Evolutionary conservation across 2,797 vertebrate genomes (phyloP).

Genomic region (Sus cebifrons): DNA sequence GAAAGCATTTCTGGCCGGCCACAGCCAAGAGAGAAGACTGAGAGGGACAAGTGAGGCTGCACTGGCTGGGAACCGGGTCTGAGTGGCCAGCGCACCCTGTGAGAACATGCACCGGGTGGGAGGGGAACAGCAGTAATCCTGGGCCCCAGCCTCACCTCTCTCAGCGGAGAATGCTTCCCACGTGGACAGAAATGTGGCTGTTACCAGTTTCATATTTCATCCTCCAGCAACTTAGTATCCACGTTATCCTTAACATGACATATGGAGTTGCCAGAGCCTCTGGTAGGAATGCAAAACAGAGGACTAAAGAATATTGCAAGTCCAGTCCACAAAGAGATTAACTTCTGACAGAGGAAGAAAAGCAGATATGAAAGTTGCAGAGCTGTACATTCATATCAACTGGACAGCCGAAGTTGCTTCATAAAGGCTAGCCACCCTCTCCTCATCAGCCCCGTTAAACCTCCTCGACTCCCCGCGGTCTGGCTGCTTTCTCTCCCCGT

Average conservation of each 20-base stretch:
- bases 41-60: constrained; percentile 45
- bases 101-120: not conserved
- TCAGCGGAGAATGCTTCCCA: fast-evolving
- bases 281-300: constrained; percentile 3
- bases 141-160: not conserved
- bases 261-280: not conserved
- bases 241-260: not conserved
- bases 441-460: not conserved
- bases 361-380: not conserved
- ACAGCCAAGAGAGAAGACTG: not conserved
- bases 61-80: not conserved
- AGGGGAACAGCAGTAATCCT: not conserved
- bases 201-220: not conserved
- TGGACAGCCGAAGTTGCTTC: not conserved
- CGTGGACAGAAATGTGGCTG: not conserved
- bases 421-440: not conserved
- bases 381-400: not conserved
- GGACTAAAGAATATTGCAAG: not conserved
- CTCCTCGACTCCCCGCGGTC: too few species aligned
- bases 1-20: constrained; percentile 23
- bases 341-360: constrained; percentile 2
- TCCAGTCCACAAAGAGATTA: not conserved
- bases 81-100: not conserved
- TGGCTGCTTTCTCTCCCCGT: not conserved
- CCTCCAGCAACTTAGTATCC: not conserved